Evolutionary conservation across 23 tunicate species (phyloP).

Genomic region (Halocynthia roretzi): DNA sequence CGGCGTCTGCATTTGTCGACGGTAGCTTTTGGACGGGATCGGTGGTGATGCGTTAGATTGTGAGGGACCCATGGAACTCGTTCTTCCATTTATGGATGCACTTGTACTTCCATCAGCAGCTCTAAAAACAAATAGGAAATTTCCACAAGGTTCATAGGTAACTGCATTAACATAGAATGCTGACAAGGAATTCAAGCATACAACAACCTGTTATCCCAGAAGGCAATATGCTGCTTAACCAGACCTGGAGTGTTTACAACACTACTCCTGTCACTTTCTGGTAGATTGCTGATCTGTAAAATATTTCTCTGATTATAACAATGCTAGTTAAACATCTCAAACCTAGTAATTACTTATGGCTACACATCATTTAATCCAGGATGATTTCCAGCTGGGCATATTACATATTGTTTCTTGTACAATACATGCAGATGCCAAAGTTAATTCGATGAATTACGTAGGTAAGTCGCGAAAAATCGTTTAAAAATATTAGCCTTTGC

Average conservation of each 20-base stretch:
- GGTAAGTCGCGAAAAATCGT: too few relatives aligned
- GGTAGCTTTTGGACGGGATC: constrained; percentile 29
- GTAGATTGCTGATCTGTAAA: constrained; percentile 30
- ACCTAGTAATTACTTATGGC: too few relatives aligned
- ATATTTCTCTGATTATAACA: not conserved
- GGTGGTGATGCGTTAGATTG: constrained; percentile 17
- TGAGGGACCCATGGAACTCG: constrained; percentile 1
- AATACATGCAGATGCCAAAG: too few relatives aligned
- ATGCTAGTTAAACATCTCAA: too few relatives aligned
- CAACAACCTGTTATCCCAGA: constrained; percentile 73
- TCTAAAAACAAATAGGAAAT: not conserved
- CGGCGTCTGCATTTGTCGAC: constrained; percentile 30
- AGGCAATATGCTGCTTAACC: constrained; percentile 79
- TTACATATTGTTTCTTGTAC: too few relatives aligned
- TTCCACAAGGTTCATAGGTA: not conserved
- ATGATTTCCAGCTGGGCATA: too few relatives aligned
- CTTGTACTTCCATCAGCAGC: not conserved
- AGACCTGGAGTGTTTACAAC: constrained; percentile 37
- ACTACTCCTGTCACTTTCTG: constrained; percentile 31
- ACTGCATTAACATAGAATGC: not conserved
- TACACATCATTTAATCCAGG: too few relatives aligned
- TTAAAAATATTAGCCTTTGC: too few relatives aligned
- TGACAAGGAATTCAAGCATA: not conserved
- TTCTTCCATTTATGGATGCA: not conserved
- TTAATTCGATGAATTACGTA: too few relatives aligned